Conservation (phyloP, 1,140 invertebrate genomes). For the Lordiphosa clarofinis region DNA sequence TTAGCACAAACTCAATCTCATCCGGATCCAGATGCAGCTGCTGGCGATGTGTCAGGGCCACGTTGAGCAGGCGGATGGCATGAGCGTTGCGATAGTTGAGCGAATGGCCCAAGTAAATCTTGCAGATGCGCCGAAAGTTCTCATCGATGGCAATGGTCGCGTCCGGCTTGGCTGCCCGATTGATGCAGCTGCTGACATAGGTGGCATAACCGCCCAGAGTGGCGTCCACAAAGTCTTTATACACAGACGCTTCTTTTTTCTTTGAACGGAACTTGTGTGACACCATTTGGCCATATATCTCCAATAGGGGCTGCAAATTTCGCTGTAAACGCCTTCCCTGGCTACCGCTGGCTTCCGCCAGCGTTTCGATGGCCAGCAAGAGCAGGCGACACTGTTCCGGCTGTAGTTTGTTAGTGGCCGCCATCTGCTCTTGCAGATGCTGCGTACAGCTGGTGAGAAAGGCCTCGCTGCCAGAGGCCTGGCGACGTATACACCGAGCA, state of each 20-base stretch:
- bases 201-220: conserved; percentile 46
- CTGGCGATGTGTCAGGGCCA: conserved; percentile 63
- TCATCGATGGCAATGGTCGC: conserved; percentile 45
- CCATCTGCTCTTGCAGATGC: conserved; percentile 23
- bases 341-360: conserved; percentile 34
- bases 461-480: conserved; percentile 27
- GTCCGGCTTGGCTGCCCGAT: conserved; percentile 22
- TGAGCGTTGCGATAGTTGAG: conserved; percentile 62
- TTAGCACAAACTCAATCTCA: conserved; percentile 69
- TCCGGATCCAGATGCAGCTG: conserved; percentile 66
- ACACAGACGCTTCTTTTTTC: conserved; percentile 36
- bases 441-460: conserved; percentile 41
- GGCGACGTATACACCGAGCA: conserved; percentile 44
- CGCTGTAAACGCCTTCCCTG: conserved; percentile 48
- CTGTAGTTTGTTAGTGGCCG: conserved; percentile 3
- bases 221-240: conserved; percentile 47
- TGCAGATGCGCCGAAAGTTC: conserved; percentile 64
- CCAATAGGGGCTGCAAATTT: conserved; percentile 49
- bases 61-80: conserved; percentile 58
- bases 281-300: conserved; percentile 57
- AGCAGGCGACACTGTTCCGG: conserved; percentile 40
- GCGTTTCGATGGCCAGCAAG: conserved; percentile 58
- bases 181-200: conserved; percentile 57
- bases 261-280: conserved; percentile 47
- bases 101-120: conserved; percentile 76